These are phyloP conservation scores for Kryphioiulus occultus DNA, from an alignment of 2,888 invertebrate genomes.

Conservation along the genomic window DNA sequence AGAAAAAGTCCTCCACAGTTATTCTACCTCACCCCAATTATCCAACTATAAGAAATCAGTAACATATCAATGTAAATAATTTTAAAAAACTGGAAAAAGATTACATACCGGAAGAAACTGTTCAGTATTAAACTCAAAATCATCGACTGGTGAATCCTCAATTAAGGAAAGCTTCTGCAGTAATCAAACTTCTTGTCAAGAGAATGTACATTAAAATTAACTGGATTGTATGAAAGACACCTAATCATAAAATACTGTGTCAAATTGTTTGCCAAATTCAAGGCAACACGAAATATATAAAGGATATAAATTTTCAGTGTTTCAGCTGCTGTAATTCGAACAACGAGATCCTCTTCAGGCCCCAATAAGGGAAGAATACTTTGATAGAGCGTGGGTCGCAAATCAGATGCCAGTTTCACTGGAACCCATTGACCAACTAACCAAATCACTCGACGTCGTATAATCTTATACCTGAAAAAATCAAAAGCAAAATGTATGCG, in stretches of 20 bases:
- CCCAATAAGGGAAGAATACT: slow-evolving; percentile 73
- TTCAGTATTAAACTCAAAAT: slow-evolving; percentile 88
- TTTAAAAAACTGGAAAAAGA: background rate
- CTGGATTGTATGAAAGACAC: too few species aligned
- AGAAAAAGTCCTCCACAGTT: too few species aligned
- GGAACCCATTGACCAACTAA: slow-evolving; percentile 74
- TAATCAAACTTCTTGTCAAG: too few species aligned
- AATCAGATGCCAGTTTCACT: slow-evolving; percentile 80
- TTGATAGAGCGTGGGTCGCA: slow-evolving; percentile 81
- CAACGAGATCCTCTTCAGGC: slow-evolving; percentile 85
- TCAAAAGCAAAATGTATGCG: background rate
- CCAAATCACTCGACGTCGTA: slow-evolving; percentile 84
- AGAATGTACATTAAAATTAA: too few species aligned
- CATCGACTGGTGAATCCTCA: slow-evolving; percentile 72
- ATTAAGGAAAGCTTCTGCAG: background rate
- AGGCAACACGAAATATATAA: slow-evolving; percentile 56
- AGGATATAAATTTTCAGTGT: slow-evolving; percentile 75
- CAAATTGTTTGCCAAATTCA: too few species aligned
- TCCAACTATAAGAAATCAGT: too few species aligned
- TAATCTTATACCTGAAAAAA: slow-evolving; percentile 74
- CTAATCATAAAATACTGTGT: too few species aligned
- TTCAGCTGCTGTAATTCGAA: slow-evolving; percentile 84
- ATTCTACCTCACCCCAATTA: too few species aligned
- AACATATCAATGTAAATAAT: background rate
- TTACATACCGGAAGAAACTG: slow-evolving; percentile 75